Base-by-base conservation (phyloP, 2,797 vertebrate species). In the Pitangus sulphuratus region DNA sequence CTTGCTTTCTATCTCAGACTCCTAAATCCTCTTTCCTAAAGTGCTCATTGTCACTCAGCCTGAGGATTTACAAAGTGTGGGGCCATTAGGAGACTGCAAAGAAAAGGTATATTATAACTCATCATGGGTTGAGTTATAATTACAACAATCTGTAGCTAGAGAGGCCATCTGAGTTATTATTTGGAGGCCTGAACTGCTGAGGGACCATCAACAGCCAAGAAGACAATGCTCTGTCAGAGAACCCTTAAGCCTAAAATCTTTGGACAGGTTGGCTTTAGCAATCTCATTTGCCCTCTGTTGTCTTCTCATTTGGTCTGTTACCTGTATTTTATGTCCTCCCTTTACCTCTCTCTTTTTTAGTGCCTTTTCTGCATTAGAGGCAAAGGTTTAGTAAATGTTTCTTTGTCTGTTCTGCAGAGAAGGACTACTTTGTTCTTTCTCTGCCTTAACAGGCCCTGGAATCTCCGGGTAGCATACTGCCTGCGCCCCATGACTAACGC, bases 401-500 rank as follows among this genome's bases (percentile, higher is more conserved):
- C 84, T 94, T 89, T 89, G 93, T 61, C 11, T 18, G 33, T 26
- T 90, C 44, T 84, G 60, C 25, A 88, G 66, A 93, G 83, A 95
- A 97, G 74, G 90, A 81, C 76, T 62, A 40, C 90, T 96, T 91
- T 96, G 87, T 96, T 95, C 90, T 64, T 87, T 58, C 72, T 45
- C 30, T 83, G 64, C 75, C 61, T 84, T 89, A 87, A 61, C 35
- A 81, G 84, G 62, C n/a, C 60, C 35, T 37, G 44, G 22, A 82
- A 95, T 95, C 66, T 81, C 80, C 47, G 76, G 40, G 76, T 88
- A 92, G 69, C 84, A 56, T 15, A 74, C 65, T 3, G 37, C 48
- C 82, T 47, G 77, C 62, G 90, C 72, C 71, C 92, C 94, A 87
- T 95, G 95, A 95, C 95, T 97, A 96, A 97, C 79, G 33, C 40